Evolutionary conservation across 2,113 vertebrate genomes (phyloP).

Genomic region (Rhynchomys soricoides): DNA sequence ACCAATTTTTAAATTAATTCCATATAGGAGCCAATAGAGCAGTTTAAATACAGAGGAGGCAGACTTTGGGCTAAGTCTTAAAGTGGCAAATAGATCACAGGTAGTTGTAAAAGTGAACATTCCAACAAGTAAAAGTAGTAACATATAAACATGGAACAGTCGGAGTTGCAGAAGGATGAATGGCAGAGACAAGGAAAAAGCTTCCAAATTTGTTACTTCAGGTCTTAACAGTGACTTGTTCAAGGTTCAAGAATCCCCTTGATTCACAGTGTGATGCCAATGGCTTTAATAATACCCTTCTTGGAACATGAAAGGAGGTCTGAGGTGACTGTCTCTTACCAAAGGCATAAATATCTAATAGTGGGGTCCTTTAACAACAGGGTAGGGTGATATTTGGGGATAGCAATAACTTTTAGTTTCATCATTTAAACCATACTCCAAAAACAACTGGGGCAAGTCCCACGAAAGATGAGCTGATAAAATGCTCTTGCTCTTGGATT

Average conservation of each 20-base stretch:
- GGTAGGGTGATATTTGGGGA: background rate
- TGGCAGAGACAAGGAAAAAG: background rate
- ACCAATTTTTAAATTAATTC: background rate
- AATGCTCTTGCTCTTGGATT: constrained; percentile 64
- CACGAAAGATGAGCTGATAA: constrained; percentile 65
- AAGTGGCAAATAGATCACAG: constrained; percentile 47
- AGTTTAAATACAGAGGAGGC: background rate
- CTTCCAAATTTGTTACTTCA: constrained; percentile 24
- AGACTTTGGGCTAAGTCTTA: constrained; percentile 23
- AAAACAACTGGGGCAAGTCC: constrained; percentile 14
- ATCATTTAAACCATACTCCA: constrained; percentile 22
- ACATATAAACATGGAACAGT: background rate
- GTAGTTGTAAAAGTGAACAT: background rate
- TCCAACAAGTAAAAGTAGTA: background rate
- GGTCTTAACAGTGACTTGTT: constrained; percentile 55
- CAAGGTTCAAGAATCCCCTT: constrained; percentile 52
- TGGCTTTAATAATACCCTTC: constrained; percentile 27
- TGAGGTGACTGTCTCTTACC: constrained; percentile 28
- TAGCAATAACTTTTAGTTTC: background rate
- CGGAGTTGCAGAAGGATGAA: background rate
- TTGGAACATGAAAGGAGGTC: constrained; percentile 42
- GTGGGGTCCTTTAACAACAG: background rate
- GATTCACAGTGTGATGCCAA: constrained; percentile 22
- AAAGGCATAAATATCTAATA: background rate
- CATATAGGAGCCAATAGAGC: background rate